A percentile compares a stretch with the other conserved stretches of the same genome.
Evolutionary conservation across 2,113 vertebrate species (phyloP).

Genomic region (Tympanuchus pallidicinctus): DNA sequence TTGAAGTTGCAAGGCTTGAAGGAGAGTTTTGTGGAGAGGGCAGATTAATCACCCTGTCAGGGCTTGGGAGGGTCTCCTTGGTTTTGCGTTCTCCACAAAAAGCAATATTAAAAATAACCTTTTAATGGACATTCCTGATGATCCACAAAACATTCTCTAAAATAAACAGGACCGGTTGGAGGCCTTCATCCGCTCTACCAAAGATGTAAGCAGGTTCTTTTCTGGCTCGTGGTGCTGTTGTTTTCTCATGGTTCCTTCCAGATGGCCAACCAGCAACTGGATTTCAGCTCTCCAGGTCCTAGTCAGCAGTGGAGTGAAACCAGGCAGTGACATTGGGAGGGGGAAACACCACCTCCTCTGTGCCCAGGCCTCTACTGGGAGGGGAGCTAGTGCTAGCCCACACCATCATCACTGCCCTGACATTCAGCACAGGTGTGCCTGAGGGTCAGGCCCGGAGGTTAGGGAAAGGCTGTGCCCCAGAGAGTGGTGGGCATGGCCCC

Average conservation of each 20-base stretch:
- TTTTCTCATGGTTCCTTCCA: slow-evolving; percentile 40
- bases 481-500: background rate
- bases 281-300: background rate
- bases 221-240: background rate
- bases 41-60: slow-evolving; percentile 51
- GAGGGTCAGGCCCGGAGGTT: background rate
- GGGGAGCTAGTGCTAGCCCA: rapidly evolving
- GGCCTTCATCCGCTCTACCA: background rate
- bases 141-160: background rate
- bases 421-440: rapidly evolving
- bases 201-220: slow-evolving; percentile 34
- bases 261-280: background rate
- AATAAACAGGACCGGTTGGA: background rate
- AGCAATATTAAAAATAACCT: slow-evolving; percentile 11
- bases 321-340: background rate
- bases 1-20: slow-evolving; percentile 59
- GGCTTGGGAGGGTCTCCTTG: background rate
- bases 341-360: background rate
- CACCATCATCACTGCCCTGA: rapidly evolving
- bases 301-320: background rate
- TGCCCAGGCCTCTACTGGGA: rapidly evolving
- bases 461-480: background rate
- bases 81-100: background rate
- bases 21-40: background rate
- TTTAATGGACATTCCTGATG: background rate